phyloP scores from a whole-genome alignment of 2,888 invertebrate species.

The Dryobota labecula region DNA sequence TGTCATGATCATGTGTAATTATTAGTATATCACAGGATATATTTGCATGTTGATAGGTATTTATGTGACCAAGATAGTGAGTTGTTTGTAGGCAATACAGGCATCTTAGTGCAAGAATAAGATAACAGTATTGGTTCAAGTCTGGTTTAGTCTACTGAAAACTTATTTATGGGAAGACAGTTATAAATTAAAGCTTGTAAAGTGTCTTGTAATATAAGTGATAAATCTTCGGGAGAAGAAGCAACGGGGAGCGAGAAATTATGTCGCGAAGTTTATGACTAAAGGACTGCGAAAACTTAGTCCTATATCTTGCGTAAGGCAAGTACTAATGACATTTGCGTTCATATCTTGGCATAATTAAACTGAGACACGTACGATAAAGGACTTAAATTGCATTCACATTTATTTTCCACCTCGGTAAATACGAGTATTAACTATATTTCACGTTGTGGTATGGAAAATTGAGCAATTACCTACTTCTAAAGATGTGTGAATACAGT shows the following conservation, averaged over 20 bases:
- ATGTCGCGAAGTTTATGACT: neutral
- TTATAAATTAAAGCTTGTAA: neutral
- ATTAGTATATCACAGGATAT: neutral
- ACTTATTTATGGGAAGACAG: too few relatives aligned
- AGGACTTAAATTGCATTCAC: neutral
- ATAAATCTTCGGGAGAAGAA: neutral
- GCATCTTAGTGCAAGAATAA: slow-evolving; percentile 7
- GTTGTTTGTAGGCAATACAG: neutral
- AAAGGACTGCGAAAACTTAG: neutral
- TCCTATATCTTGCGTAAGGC: neutral
- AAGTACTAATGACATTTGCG: neutral
- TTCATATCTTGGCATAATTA: neutral
- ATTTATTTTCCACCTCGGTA: neutral
- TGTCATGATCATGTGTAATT: neutral
- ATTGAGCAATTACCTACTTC: neutral
- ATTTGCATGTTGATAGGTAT: slow-evolving; percentile 6
- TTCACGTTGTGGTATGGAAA: neutral
- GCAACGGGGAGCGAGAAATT: neutral
- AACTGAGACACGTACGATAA: neutral
- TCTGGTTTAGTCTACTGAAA: too few relatives aligned
- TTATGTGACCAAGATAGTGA: neutral
- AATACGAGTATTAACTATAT: neutral
- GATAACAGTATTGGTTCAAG: neutral
- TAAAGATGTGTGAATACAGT: neutral
- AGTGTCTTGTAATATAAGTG: neutral